Percentiles rank a stretch among this genome's conserved stretches.
Evolutionary conservation across 2,113 vertebrate species (phyloP).

Genomic region (Orcinus orca): DNA sequence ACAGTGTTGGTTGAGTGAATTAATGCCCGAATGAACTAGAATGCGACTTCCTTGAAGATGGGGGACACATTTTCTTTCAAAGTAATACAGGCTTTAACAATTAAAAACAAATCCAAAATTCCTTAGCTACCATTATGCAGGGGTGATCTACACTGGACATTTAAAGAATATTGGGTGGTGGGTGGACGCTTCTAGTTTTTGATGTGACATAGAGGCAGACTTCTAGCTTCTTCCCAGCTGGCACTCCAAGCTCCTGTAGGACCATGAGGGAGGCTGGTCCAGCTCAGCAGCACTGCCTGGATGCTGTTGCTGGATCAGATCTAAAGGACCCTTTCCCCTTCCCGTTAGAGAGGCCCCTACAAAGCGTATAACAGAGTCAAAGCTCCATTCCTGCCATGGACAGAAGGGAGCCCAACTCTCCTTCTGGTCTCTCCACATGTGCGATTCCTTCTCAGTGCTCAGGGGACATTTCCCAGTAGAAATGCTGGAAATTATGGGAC

Average conservation of each 20-base stretch:
- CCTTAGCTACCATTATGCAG: rapidly evolving
- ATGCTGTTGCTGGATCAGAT: rapidly evolving
- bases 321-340: too few relatives aligned
- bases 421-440: neutral
- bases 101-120: neutral
- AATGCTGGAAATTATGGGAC: neutral
- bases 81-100: neutral
- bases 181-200: rapidly evolving
- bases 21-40: neutral
- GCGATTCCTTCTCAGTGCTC: rapidly evolving
- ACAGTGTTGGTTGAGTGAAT: rapidly evolving
- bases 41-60: rapidly evolving
- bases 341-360: too few relatives aligned
- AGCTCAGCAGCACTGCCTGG: rapidly evolving
- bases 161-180: neutral
- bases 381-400: rapidly evolving
- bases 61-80: neutral
- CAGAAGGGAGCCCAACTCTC: neutral
- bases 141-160: rapidly evolving
- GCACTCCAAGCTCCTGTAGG: rapidly evolving
- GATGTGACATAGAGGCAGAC: rapidly evolving
- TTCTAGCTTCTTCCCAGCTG: rapidly evolving
- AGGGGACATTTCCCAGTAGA: neutral
- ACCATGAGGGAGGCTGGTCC: rapidly evolving
- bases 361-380: neutral